These are phyloP conservation scores for Mormyrus proboscirostris DNA, from an alignment of 2,797 vertebrate genomes.

Conservation along the genomic window DNA sequence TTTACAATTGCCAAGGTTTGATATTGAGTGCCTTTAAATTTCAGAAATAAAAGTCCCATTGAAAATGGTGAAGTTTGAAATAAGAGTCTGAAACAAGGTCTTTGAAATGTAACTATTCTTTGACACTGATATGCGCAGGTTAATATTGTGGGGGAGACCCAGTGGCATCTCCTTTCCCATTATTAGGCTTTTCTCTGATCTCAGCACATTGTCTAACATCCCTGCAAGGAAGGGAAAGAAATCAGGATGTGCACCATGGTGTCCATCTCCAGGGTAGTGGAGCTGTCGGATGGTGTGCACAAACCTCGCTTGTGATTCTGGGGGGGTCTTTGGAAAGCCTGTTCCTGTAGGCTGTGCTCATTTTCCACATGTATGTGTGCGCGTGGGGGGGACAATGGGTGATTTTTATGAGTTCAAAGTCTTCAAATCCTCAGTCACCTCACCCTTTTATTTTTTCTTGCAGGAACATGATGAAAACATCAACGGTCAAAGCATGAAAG, in stretches of 20 bases:
- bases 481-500: conserved; percentile 63
- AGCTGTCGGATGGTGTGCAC: neutral
- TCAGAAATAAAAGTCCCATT: conserved; percentile 2
- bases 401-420: conserved; percentile 34
- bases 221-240: conserved; percentile 2
- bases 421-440: conserved; percentile 4
- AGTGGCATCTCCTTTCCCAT: neutral
- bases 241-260: neutral
- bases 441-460: conserved; percentile 3
- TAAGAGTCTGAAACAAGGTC: neutral
- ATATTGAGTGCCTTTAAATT: neutral
- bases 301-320: neutral
- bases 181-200: conserved; percentile 22
- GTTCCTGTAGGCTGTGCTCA: conserved; percentile 5
- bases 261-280: neutral
- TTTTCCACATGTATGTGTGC: neutral
- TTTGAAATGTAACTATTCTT: conserved; percentile 15
- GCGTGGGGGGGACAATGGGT: conserved; percentile 20
- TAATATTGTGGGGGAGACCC: neutral
- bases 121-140: conserved; percentile 7
- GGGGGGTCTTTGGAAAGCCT: conserved; percentile 7
- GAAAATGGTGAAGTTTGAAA: neutral
- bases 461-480: conserved; percentile 30
- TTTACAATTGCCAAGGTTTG: neutral
- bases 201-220: conserved; percentile 1